Percentiles rank a stretch among this genome's conserved stretches.
These are phyloP conservation scores for Macrochelys suwanniensis DNA, from an alignment of 2,797 vertebrate species.

Conservation along the genomic window DNA sequence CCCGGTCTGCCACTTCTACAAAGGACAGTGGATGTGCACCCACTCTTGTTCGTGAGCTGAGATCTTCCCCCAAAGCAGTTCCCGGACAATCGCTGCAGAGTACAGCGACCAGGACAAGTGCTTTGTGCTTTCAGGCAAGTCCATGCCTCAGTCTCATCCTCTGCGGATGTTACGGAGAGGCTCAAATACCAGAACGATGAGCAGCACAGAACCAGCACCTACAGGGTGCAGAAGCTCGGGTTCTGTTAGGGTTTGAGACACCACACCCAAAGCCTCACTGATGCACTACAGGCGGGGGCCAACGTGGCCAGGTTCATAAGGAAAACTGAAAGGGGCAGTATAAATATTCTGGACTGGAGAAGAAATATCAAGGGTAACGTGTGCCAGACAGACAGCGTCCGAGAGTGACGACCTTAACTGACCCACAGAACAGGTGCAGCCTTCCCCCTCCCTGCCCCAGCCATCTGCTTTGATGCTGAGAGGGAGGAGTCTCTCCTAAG, in stretches of 20 bases:
- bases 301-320: not conserved
- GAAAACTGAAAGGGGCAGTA: not conserved
- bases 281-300: too few relatives aligned
- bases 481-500: not conserved
- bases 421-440: not conserved
- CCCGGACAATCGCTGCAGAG: too few relatives aligned
- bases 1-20: too few relatives aligned
- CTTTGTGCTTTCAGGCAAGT: not conserved
- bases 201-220: not conserved
- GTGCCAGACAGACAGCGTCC: not conserved
- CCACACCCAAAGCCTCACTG: not conserved
- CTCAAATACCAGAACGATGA: not conserved
- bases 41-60: too few relatives aligned
- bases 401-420: not conserved
- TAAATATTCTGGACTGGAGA: not conserved
- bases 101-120: not conserved
- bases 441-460: too few relatives aligned
- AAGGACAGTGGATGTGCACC: too few relatives aligned
- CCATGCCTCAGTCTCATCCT: not conserved
- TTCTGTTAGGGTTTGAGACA: too few relatives aligned
- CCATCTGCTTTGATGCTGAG: not conserved
- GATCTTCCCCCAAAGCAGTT: too few relatives aligned
- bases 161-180: not conserved
- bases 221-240: not conserved
- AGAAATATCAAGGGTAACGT: not conserved